Conservation (phyloP, 2,888 invertebrate species). For the Cordylochernes scorpioides region DNA sequence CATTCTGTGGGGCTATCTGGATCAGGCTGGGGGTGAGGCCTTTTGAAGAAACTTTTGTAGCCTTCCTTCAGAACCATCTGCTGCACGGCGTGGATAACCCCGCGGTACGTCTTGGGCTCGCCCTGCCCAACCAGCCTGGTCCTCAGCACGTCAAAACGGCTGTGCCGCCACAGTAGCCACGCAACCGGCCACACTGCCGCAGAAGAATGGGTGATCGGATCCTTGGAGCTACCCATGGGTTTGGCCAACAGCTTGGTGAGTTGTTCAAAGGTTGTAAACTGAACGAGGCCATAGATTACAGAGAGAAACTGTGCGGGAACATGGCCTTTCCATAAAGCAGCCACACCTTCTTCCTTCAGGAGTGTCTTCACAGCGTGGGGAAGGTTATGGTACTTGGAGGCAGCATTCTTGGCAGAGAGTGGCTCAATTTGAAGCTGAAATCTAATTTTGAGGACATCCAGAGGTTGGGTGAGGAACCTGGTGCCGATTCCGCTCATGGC, state of each 20-base stretch:
- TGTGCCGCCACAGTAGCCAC: slow-evolving; percentile 51
- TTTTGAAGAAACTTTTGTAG: slow-evolving; percentile 35
- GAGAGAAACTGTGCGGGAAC: slow-evolving; percentile 75
- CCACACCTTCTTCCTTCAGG: slow-evolving; percentile 49
- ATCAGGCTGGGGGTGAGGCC: slow-evolving; percentile 56
- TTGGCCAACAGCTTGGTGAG: no score
- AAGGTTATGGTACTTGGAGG: slow-evolving; percentile 53
- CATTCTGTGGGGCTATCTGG: slow-evolving; percentile 69
- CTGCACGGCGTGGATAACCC: slow-evolving; percentile 32
- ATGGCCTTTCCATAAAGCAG: slow-evolving; percentile 88
- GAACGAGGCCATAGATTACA: slow-evolving; percentile 45
- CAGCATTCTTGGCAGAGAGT: slow-evolving; percentile 26
- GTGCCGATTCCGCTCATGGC: no score
- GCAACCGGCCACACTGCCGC: slow-evolving; percentile 56
- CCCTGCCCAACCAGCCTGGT: slow-evolving; percentile 74
- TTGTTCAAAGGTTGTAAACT: slow-evolving; percentile 26
- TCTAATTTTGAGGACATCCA: no score
- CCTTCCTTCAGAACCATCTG: slow-evolving; percentile 26
- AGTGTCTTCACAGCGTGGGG: slow-evolving; percentile 50
- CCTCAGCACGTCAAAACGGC: slow-evolving; percentile 72
- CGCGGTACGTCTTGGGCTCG: slow-evolving; percentile 33
- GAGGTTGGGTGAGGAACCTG: no score
- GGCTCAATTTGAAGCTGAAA: slow-evolving; percentile 84
- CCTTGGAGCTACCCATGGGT: no score
- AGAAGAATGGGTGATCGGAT: slow-evolving; percentile 34